These are phyloP conservation scores for Entomobrya multifasciata DNA, from an alignment of 2,888 invertebrate genomes.

Conservation along the genomic window DNA sequence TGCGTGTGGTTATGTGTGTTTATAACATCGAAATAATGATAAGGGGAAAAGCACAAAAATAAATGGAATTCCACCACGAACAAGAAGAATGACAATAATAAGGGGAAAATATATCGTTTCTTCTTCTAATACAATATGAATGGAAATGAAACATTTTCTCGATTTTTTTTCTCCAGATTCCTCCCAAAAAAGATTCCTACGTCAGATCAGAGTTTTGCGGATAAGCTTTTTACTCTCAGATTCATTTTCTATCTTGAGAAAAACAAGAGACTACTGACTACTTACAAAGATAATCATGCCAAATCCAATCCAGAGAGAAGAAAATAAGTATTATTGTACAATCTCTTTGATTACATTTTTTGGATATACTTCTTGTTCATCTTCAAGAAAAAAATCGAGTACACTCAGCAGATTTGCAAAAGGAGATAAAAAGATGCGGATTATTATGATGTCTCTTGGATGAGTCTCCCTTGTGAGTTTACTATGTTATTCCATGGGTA, in stretches of 20 bases:
- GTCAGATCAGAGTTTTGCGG: slow-evolving; percentile 52
- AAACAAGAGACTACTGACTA: slow-evolving; percentile 6
- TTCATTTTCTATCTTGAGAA: slow-evolving; percentile 38
- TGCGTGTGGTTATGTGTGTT: background rate
- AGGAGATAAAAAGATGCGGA: slow-evolving; percentile 41
- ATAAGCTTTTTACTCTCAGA: slow-evolving; percentile 40
- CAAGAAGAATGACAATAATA: slow-evolving; percentile 37
- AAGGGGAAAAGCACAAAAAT: slow-evolving; percentile 48
- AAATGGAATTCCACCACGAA: slow-evolving; percentile 56
- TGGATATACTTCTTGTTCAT: slow-evolving; percentile 25
- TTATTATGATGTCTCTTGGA: background rate
- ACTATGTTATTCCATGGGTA: background rate
- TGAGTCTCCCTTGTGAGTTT: slow-evolving; percentile 22
- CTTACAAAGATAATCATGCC: too few species aligned
- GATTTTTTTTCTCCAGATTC: slow-evolving; percentile 6
- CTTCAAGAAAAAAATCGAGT: background rate
- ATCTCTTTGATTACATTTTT: slow-evolving; percentile 46
- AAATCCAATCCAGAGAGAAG: too few species aligned
- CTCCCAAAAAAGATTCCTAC: slow-evolving; percentile 44
- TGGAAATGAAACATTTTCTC: slow-evolving; percentile 62
- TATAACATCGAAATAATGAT: background rate
- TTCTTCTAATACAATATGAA: slow-evolving; percentile 28
- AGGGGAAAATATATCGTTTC: slow-evolving; percentile 42
- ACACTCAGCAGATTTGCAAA: slow-evolving; percentile 62
- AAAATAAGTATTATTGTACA: too few species aligned